Conservation (phyloP, 64 coral and sea anemone genomes). For the Actinia tenebrosa region DNA sequence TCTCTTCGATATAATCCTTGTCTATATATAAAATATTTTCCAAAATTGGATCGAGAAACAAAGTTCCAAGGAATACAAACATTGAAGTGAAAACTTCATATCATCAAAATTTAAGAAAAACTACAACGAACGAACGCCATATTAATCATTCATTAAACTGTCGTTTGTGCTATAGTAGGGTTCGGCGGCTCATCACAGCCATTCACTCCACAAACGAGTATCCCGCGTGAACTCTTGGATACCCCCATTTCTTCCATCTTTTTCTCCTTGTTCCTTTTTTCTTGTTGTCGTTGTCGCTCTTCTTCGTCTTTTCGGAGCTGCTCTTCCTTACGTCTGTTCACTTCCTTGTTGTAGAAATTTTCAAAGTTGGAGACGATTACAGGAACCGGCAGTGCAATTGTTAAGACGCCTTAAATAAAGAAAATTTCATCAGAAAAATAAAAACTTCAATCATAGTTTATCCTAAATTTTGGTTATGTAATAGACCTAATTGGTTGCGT, state of each 20-base stretch:
- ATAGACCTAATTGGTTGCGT: too few relatives aligned
- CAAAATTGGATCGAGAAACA: conserved; percentile 19
- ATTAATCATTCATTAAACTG: conserved; percentile 12
- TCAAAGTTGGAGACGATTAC: conserved; percentile 99
- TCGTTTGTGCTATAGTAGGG: conserved; percentile 21
- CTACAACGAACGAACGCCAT: not conserved
- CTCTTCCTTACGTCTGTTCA: conserved; percentile 89
- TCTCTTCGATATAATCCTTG: not conserved
- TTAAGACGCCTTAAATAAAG: conserved; percentile 75
- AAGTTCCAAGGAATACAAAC: conserved; percentile 17
- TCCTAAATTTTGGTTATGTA: too few relatives aligned
- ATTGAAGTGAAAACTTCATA: not conserved
- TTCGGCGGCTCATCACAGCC: conserved; percentile 30
- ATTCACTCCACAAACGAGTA: conserved; percentile 55
- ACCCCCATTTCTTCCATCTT: conserved; percentile 17
- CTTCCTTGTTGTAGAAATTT: conserved; percentile 97
- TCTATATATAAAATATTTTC: conserved; percentile 7
- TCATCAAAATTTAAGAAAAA: conserved; percentile 7
- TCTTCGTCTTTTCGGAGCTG: conserved; percentile 83
- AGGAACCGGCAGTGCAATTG: conserved; percentile 90
- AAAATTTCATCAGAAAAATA: not conserved
- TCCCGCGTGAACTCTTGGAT: conserved; percentile 12
- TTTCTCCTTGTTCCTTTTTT: conserved; percentile 19
- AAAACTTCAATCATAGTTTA: too few relatives aligned
- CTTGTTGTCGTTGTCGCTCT: conserved; percentile 41